phyloP scores from a whole-genome alignment of 2,888 invertebrate species.

The Sesamia inferens region DNA sequence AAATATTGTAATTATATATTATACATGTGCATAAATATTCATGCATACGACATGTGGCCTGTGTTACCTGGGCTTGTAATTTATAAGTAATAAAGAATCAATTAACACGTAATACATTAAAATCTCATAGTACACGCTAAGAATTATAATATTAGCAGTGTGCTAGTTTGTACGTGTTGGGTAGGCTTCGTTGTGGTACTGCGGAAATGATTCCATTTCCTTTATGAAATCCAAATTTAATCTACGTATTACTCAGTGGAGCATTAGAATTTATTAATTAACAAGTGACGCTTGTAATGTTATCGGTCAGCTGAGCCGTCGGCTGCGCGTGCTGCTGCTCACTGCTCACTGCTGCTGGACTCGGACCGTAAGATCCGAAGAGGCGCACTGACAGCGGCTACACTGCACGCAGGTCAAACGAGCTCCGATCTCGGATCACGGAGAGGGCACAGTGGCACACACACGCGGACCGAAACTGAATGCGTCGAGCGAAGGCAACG shows the following conservation, averaged over 20 bases:
- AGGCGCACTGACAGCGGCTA: slow-evolving; percentile 76
- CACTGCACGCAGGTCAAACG: slow-evolving; percentile 79
- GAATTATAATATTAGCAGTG: too few species aligned
- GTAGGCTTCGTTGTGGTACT: not conserved
- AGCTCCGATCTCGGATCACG: slow-evolving; percentile 79
- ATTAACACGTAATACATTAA: too few species aligned
- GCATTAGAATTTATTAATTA: slow-evolving; percentile 58
- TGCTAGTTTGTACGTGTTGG: too few species aligned
- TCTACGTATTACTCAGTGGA: slow-evolving; percentile 23
- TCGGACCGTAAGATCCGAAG: slow-evolving; percentile 66
- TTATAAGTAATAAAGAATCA: too few species aligned
- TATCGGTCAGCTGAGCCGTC: slow-evolving; percentile 86
- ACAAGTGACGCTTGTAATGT: slow-evolving; percentile 48
- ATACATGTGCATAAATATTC: too few species aligned
- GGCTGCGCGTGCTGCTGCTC: slow-evolving; percentile 74
- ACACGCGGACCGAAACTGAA: slow-evolving; percentile 90
- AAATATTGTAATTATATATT: too few species aligned
- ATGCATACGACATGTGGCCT: too few species aligned
- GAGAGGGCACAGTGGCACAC: slow-evolving; percentile 81
- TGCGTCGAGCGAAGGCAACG: slow-evolving; percentile 85
- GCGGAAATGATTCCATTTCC: slow-evolving; percentile 22
- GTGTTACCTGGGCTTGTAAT: too few species aligned
- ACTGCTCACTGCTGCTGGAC: slow-evolving; percentile 66
- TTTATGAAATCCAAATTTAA: slow-evolving; percentile 19
- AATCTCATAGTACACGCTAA: too few species aligned